Conservation (phyloP, 2,888 invertebrate genomes). For the Drosophila neotestacea region DNA sequence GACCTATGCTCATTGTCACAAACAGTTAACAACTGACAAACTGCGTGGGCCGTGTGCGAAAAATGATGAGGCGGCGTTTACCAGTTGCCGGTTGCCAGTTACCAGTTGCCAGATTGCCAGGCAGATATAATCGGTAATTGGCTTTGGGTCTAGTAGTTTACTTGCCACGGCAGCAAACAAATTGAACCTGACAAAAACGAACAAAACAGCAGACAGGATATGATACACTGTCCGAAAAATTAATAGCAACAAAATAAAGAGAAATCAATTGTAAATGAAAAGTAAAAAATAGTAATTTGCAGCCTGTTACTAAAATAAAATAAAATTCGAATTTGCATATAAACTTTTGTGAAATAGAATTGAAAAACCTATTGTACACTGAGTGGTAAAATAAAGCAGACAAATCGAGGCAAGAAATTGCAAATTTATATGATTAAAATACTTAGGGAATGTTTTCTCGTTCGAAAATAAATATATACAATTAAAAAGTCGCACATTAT, state of each 20-base stretch:
- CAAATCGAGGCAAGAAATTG: too few relatives aligned
- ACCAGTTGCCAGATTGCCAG: slow-evolving; percentile 41
- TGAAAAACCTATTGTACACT: too few relatives aligned
- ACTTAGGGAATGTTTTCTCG: too few relatives aligned
- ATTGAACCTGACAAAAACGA: slow-evolving; percentile 29
- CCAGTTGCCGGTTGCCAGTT: slow-evolving; percentile 31
- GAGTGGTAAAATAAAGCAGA: too few relatives aligned
- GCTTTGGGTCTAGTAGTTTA: slow-evolving; percentile 46
- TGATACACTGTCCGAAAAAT: slow-evolving; percentile 21
- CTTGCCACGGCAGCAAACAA: slow-evolving; percentile 39
- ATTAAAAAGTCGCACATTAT: too few relatives aligned
- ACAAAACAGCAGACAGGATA: slow-evolving; percentile 39
- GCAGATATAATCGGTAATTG: slow-evolving; percentile 77
- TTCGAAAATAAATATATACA: too few relatives aligned
- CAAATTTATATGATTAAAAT: too few relatives aligned
- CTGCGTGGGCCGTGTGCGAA: slow-evolving; percentile 36
- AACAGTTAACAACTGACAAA: slow-evolving; percentile 49
- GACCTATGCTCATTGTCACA: slow-evolving; percentile 57
- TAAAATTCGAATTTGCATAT: not conserved
- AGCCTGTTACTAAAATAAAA: not conserved
- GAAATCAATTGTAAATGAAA: not conserved
- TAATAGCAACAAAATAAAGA: not conserved
- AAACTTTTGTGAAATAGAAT: not conserved
- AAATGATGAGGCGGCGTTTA: slow-evolving; percentile 42
- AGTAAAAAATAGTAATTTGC: not conserved